Base-by-base conservation (phyloP, 1,140 invertebrate species). In the Tetragonula clypearis region DNA sequence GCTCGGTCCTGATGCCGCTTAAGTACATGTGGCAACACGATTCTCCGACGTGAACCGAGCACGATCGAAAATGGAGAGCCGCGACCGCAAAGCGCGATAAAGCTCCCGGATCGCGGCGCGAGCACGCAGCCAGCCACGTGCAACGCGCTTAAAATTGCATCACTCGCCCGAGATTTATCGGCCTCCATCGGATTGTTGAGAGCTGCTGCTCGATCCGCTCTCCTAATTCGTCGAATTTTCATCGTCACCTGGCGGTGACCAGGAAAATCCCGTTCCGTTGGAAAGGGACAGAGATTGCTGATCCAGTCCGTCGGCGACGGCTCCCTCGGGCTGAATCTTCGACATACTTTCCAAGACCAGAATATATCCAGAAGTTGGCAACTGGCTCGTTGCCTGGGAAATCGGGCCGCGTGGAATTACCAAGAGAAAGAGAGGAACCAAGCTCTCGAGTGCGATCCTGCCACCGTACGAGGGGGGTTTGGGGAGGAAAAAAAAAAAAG, bases 371-470 rank as follows among this genome's bases (percentile, higher is more conserved):
- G 9, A 75, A 88, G 83, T 85, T 85, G 78, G 79, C 68, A 62
- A 14, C 66, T 35, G 35, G 15, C 35, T 80, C 86, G 86, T 84
- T 68, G 79, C 53, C 26, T 68, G 41, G 41, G 69, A 74, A 82
- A 88, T 82, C 84, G 69, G 56, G 79, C 79, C 86, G 68, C 26
- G 66, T 15, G 72, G 84, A 86, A 89, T 89, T 87, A 68, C 85
- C 66, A 17, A 26, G 56, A 15, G 56, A 14, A 30, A 73, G 66
- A 65, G 41, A 60, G 75, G 77, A 83, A 55, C 66, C 66, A 30
- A 30, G 75, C 26, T 77, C 26, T 77, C 60, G 73, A 55, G 72
- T n/a, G 83, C 30, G 78, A 76, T 82, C 79, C 79, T 26, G 62
- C 15, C 56, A 56, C 55, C 55, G 76, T 30, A 17, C 65, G 41